These are phyloP conservation scores for Epistrophe grossulariae DNA, from an alignment of 2,888 invertebrate species.

Conservation along the genomic window DNA sequence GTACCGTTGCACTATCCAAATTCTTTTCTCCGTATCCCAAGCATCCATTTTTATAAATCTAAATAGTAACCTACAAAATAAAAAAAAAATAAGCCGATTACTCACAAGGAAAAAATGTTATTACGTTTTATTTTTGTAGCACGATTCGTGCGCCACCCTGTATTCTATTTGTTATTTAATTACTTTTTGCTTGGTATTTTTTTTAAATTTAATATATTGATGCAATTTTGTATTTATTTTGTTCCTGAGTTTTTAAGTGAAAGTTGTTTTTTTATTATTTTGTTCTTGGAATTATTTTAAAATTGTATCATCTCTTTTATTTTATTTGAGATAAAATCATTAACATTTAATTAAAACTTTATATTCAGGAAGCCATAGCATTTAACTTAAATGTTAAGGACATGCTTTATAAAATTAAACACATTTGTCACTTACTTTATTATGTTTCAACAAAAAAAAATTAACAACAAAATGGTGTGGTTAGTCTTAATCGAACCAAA, in stretches of 20 bases:
- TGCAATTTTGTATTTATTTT: neutral
- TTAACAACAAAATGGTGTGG: no score
- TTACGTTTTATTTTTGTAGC: no score
- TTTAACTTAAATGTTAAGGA: neutral
- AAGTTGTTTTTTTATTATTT: neutral
- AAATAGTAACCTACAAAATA: no score
- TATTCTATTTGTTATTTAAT: constrained; percentile 1
- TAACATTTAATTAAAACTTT: neutral
- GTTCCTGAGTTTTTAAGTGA: neutral
- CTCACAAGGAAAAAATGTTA: no score
- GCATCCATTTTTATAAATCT: no score
- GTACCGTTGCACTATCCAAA: no score
- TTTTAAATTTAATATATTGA: neutral
- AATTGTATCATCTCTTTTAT: neutral
- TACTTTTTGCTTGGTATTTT: neutral
- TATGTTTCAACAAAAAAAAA: no score
- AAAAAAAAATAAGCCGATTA: no score
- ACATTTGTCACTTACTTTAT: neutral
- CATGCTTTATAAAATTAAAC: neutral
- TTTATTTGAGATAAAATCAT: neutral
- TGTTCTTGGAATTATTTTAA: neutral
- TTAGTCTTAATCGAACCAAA: no score
- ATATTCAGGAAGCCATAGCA: neutral
- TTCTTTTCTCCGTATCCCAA: no score
- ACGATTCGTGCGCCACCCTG: no score